phyloP scores from a whole-genome alignment of 2,888 invertebrate genomes.

The Pachliopta kotzebuea region DNA sequence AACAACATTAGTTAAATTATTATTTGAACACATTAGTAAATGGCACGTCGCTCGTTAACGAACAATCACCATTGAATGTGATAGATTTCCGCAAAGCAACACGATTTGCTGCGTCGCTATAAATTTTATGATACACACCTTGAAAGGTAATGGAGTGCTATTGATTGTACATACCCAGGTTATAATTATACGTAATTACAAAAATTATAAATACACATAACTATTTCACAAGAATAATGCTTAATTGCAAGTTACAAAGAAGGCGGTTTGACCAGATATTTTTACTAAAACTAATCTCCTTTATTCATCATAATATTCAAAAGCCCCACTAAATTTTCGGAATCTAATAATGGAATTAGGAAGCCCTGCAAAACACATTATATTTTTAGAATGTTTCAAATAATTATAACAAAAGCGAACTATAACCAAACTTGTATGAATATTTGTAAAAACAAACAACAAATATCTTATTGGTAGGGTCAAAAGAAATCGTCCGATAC shows the following conservation, averaged over 20 bases:
- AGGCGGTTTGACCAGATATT: not conserved
- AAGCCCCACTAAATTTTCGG: not conserved
- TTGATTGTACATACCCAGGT: not conserved
- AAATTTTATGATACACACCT: not conserved
- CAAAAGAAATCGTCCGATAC: slow-evolving; percentile 16
- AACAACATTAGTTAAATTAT: slow-evolving; percentile 3
- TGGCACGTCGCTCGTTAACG: not conserved
- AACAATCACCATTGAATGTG: slow-evolving; percentile 11
- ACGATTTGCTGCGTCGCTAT: not conserved
- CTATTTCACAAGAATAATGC: slow-evolving; percentile 1
- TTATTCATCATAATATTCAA: not conserved
- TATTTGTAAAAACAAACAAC: not conserved
- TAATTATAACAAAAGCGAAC: not conserved
- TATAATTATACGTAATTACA: not conserved
- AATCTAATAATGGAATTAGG: slow-evolving; percentile 5
- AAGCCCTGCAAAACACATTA: not conserved
- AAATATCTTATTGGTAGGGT: slow-evolving; percentile 2
- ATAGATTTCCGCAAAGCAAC: slow-evolving; percentile 5
- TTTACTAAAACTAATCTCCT: not conserved
- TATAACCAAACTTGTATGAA: not conserved
- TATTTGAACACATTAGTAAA: slow-evolving; percentile 1
- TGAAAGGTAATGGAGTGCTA: too few relatives aligned
- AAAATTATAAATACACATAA: not conserved
- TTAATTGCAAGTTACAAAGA: not conserved
- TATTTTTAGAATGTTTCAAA: not conserved